Evolutionary conservation across 2,797 vertebrate species (phyloP).

Genomic region (Rhinoraja longicauda): DNA sequence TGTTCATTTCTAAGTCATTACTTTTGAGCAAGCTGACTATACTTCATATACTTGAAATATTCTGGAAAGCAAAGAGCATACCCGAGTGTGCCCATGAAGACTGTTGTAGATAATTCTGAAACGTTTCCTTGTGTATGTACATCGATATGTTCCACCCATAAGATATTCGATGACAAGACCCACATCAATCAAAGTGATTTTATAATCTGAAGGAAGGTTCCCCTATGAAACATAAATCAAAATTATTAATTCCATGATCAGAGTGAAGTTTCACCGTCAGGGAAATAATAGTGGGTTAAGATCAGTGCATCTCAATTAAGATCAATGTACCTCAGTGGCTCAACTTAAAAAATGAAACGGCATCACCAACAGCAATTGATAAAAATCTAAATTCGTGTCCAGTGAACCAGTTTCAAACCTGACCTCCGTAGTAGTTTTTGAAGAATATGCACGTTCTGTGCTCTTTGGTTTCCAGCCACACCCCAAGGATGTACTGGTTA

Average conservation of each 20-base stretch:
- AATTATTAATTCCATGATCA: background rate
- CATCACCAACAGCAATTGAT: background rate
- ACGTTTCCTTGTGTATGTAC: slow-evolving; percentile 92
- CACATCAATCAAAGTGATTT: slow-evolving; percentile 92
- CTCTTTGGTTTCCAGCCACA: too few species aligned
- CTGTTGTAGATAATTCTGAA: slow-evolving; percentile 97
- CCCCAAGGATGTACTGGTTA: too few species aligned
- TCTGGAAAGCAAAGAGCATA: slow-evolving; percentile 49
- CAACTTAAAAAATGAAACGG: background rate
- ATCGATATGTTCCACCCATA: slow-evolving; percentile 96
- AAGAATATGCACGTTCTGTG: too few species aligned
- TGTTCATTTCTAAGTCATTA: background rate
- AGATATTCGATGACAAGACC: slow-evolving; percentile 92
- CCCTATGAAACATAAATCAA: slow-evolving; percentile 59
- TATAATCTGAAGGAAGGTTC: slow-evolving; percentile 93
- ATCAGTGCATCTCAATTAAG: too few species aligned
- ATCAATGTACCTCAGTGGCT: background rate
- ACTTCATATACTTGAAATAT: background rate
- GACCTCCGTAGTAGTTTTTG: too few species aligned
- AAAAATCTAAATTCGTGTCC: background rate
- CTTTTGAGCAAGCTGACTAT: background rate
- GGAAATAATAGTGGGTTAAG: background rate
- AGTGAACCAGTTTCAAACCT: too few species aligned
- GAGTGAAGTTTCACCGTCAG: background rate
- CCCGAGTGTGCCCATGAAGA: slow-evolving; percentile 85